Evolutionary conservation across 1,140 invertebrate species (phyloP), one percentile per base, ranked within the genome.

Genomic region (Reticulitermes speratus): DNA sequence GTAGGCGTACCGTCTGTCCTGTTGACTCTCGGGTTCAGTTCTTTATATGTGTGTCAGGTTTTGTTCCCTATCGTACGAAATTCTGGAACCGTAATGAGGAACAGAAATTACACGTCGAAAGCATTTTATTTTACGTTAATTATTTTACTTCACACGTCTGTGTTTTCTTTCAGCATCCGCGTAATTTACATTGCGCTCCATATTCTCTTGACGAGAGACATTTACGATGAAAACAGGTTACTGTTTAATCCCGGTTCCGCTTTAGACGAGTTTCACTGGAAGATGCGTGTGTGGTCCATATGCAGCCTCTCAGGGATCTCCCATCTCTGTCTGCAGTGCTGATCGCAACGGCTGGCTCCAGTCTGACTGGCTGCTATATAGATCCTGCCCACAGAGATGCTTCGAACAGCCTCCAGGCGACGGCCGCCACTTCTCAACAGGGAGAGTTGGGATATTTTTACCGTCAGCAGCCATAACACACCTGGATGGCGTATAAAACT

Each of bases 401-500:
- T 11, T 3, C 25, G 7, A 75, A 75, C 65, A 30, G n/a, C 25
- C n/a, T 75, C 65, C 65, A 75, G 65, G 25, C 65, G 65, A 75
- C 59, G 59, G 59, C 25, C 59, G 59, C 59, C 19, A n/a, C 7
- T 19, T 65, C 21, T 23, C 59, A 19, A 19, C 7, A 65, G 7
- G 25, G 65, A 75, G 65, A 30, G 6, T 0, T 14, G n/a, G 52
- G 65, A 75, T 75, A 75, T 75, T 75, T 75, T 75, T 75, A 75
- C 25, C n/a, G 65, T 12, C 7, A 19, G n/a, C 65, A 75, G 65
- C 65, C 65, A 75, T 75, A 75, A 30, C 65, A 75, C 65, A 75
- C 65, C 65, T 75, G 65, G 65, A 75, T 75, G 65, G 65, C n/a
- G n/a, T 75, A 75, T 75, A 75, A 75, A 30, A 30, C 65, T 75